Percentiles rank a stretch among this genome's conserved stretches.
Conservation (phyloP, 2,797 vertebrate genomes). For the Tadarida brasiliensis region DNA sequence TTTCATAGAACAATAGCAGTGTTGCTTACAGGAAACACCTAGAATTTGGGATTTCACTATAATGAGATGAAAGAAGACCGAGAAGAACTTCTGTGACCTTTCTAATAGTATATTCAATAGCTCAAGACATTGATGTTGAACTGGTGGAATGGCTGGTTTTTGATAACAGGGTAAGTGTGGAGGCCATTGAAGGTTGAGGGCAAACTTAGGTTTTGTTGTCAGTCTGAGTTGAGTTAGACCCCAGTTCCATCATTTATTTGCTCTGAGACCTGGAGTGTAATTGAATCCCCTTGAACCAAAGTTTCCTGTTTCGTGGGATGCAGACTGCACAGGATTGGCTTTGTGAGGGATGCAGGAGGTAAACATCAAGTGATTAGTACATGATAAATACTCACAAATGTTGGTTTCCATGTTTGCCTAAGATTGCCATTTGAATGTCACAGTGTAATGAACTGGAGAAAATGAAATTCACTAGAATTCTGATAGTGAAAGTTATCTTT, state of each 20-base stretch:
- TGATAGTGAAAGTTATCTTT: background rate
- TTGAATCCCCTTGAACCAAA: background rate
- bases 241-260: background rate
- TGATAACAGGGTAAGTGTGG: background rate
- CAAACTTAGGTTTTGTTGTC: background rate
- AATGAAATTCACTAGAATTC: background rate
- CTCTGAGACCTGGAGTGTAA: background rate
- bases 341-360: background rate
- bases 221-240: background rate
- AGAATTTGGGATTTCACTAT: slow-evolving; percentile 14
- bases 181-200: background rate
- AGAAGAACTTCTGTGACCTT: background rate
- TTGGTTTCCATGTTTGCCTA: background rate
- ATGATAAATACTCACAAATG: background rate
- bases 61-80: background rate
- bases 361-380: background rate
- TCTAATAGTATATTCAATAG: background rate
- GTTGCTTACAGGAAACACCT: background rate
- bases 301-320: background rate
- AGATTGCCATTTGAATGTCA: background rate
- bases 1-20: background rate
- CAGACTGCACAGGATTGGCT: background rate
- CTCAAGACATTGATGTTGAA: background rate
- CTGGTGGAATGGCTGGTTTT: background rate
- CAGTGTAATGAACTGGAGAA: background rate